Base-by-base conservation (phyloP, 2,797 vertebrate genomes). In the Epinephelus coioides region DNA sequence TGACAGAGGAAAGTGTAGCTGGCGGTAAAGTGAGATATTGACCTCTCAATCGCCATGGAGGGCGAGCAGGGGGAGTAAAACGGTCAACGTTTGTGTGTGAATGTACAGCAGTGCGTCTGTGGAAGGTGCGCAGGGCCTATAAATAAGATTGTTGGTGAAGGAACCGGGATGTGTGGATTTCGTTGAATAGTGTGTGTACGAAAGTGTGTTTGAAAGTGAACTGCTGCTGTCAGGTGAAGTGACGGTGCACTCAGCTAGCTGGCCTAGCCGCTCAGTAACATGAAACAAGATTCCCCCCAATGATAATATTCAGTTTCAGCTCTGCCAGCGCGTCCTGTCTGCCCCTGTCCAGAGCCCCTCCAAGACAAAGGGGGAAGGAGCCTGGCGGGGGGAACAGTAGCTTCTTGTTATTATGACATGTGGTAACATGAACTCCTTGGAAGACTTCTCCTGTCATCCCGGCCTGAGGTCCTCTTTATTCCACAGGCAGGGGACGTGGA, bases 381-480 rank as follows among this genome's bases (percentile, higher is more conserved):
- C 95, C 93, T 93, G 94, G 19, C 25, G 94, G 94, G 95, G 95
- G 97, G 97, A 97, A 99, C 97, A 96, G 95, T 97, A 97, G 94
- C 96, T 96, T 95, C 97, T 97, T 97, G 96, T 96, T 97, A 96
- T 97, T 96, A 95, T 96, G 95, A 92, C 84, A 83, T 86, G 93
- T 86, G 91, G 97, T 98, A 99, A 99, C 76, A 96, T 97, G 97
- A 98, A 97, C 97, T 98, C 95, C 97, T 98, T 97, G 95, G 96
- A 98, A 98, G 98, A 99, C 97, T 97, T 96, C 97, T 98, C 97
- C 97, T 99, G 97, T 98, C 98, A 98, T 95, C 96, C 96, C 93
- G 94, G 78, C 95, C 95, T 96, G 94, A 95, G 76, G 90, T 90
- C 91, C 90, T 93, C 94, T 95, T 94, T 95, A 94, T 93, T 92